These are phyloP conservation scores for Amphipoea lucens DNA, from an alignment of 2,888 invertebrate species.

Conservation along the genomic window DNA sequence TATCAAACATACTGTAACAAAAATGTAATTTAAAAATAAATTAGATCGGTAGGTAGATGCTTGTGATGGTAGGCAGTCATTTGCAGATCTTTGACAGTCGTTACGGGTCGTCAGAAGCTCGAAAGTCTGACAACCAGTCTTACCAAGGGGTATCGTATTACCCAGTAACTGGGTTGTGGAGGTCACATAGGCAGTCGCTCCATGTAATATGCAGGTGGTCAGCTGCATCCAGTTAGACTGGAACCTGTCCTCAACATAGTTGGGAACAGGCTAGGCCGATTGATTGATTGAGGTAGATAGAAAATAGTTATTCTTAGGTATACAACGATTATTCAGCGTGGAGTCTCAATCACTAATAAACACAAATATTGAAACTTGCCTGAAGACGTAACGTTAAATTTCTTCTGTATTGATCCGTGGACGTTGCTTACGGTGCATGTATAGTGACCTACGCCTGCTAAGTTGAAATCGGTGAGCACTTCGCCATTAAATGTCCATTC, in stretches of 20 bases:
- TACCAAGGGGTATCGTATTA: too few species aligned
- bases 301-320: not conserved
- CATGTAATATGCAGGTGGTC: too few species aligned
- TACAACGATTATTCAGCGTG: not conserved
- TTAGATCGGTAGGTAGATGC: not conserved
- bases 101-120: too few species aligned
- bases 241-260: too few species aligned
- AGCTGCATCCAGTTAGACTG: too few species aligned
- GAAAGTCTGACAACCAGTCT: too few species aligned
- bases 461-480: constrained; percentile 23
- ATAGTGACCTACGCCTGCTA: constrained; percentile 55
- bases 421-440: constrained; percentile 59
- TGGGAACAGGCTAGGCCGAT: too few species aligned
- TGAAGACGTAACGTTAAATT: constrained; percentile 58
- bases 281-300: too few species aligned
- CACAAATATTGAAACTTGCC: constrained; percentile 38
- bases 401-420: constrained; percentile 53
- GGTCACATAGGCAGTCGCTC: too few species aligned
- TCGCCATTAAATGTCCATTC: constrained; percentile 59
- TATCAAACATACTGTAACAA: constrained; percentile 64
- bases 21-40: not conserved
- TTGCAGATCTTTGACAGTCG: too few species aligned
- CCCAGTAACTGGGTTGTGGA: too few species aligned
- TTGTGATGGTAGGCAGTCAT: too few species aligned
- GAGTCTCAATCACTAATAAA: not conserved